Percentiles rank a stretch among this genome's conserved stretches.
phyloP scores from a whole-genome alignment of 1,140 invertebrate species.

The Formica exsecta region DNA sequence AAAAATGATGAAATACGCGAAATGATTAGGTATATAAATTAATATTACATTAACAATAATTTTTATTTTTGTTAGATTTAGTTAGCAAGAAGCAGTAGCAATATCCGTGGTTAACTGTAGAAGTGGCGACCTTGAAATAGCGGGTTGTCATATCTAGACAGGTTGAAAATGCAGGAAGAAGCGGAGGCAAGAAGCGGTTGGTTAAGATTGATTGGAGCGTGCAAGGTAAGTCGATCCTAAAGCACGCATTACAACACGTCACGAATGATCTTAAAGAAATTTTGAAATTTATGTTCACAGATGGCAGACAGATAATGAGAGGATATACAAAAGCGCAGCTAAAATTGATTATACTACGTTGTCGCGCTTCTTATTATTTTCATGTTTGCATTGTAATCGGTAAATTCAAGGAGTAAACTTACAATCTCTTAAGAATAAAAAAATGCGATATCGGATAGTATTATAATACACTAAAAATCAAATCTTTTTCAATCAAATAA shows the following conservation, averaged over 20 bases:
- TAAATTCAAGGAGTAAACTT: neutral
- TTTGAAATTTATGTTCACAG: neutral
- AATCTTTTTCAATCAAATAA: too few relatives aligned
- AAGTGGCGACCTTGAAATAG: conserved; percentile 64
- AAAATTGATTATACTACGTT: conserved; percentile 40
- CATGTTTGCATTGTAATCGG: neutral
- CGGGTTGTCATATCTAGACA: conserved; percentile 63
- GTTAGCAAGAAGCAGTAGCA: neutral
- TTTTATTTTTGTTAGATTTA: neutral
- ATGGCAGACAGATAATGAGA: neutral
- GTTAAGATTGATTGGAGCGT: conserved; percentile 59
- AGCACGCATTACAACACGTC: conserved; percentile 31
- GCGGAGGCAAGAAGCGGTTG: conserved; percentile 51
- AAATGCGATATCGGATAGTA: too few relatives aligned
- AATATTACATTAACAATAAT: neutral
- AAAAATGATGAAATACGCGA: neutral
- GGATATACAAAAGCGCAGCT: neutral
- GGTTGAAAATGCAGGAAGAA: conserved; percentile 63
- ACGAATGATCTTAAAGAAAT: conserved; percentile 9
- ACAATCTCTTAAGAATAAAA: neutral
- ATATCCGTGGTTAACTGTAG: conserved; percentile 20
- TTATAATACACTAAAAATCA: too few relatives aligned
- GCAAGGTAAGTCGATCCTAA: conserved; percentile 19
- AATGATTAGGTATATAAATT: neutral
- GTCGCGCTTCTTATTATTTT: conserved; percentile 9